Evolutionary conservation across 2,113 vertebrate genomes (phyloP).

Genomic region (Protomyctophum bolini): DNA sequence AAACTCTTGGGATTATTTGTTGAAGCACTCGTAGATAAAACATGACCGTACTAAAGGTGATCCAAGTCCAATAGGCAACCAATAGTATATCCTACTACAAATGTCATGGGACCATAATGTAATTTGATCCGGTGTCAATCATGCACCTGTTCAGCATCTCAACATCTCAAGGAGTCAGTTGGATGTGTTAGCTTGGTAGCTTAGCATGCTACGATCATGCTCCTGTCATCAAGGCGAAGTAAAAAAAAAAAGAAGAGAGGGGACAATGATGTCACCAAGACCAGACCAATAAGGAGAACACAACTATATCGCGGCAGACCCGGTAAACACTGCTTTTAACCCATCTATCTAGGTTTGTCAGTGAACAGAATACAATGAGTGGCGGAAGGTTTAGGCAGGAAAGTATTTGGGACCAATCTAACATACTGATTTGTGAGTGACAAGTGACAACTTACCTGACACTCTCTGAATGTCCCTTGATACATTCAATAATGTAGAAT

Average conservation of each 20-base stretch:
- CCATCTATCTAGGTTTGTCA: neutral
- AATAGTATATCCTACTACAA: neutral
- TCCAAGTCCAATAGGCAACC: neutral
- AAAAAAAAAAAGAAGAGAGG: neutral
- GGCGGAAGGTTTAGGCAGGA: neutral
- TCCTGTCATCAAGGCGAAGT: slow-evolving; percentile 2
- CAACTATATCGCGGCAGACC: neutral
- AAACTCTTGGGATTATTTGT: too few species aligned
- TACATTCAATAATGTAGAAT: neutral
- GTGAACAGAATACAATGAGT: neutral
- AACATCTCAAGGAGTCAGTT: slow-evolving; percentile 16
- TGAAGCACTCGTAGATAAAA: too few species aligned
- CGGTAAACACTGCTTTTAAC: neutral
- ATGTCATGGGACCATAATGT: slow-evolving; percentile 7
- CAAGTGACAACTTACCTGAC: neutral
- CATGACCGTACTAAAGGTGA: neutral
- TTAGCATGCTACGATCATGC: slow-evolving; percentile 65
- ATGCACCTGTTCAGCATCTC: slow-evolving; percentile 33
- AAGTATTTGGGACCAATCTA: neutral
- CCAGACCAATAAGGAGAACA: neutral
- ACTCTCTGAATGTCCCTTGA: neutral
- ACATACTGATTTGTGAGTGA: neutral
- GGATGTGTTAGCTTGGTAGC: slow-evolving; percentile 38
- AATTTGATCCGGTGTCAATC: slow-evolving; percentile 26
- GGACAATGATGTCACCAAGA: slow-evolving; percentile 37